Evolutionary conservation across 2,797 vertebrate species (phyloP), one percentile per base, ranked within the genome.

Genomic region (Epinephelus malabaricus): DNA sequence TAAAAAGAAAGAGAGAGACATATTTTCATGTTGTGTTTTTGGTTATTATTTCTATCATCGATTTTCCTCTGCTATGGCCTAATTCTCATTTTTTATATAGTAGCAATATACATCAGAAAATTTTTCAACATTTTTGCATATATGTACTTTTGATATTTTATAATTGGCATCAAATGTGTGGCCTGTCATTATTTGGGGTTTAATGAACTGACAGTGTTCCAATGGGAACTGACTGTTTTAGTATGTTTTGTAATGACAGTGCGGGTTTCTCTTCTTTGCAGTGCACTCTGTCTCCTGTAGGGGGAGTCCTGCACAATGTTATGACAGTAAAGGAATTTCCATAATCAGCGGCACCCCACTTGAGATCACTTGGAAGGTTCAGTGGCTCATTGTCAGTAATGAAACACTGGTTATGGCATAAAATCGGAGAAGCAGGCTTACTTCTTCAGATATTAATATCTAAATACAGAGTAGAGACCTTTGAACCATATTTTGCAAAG

Each of bases 261-360:
- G 27, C 18, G 14, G 15, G 1, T 53, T 65, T 78, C 40, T 58
- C 1, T 38, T 4, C 3, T 11, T 51, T 71, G 81, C 67, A 90
- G 53, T 85, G 3, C 38, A 77, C 1, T 34, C 2, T 77, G 23
- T 68, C 10, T 82, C 93, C 95, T 90, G 87, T 79, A 93, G 94
- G 79, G 92, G 94, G 95, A 65, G 88, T 59, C 78, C 87, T 93
- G 82, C 83, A 90, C 95, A 92, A 89, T 21, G 85, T 17, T 90
- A 89, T 91, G 30, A 78, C 68, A 71, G 25, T 15, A 60, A 43
- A 55, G 27, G 15, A 30, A 51, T 4, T 6, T 43, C 18, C 43
- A 51, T n/a, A 25, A 69, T 70, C 46, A 34, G 53, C 73, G 67
- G 43, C 54, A 47, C 49, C 46, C 13, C 45, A 43, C 13, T 73